A percentile compares a stretch with the other conserved stretches of the same genome.
These are phyloP conservation scores for Temnopleurus reevesii DNA, from an alignment of 53 echinoderm and acorn worm species.

Conservation along the genomic window DNA sequence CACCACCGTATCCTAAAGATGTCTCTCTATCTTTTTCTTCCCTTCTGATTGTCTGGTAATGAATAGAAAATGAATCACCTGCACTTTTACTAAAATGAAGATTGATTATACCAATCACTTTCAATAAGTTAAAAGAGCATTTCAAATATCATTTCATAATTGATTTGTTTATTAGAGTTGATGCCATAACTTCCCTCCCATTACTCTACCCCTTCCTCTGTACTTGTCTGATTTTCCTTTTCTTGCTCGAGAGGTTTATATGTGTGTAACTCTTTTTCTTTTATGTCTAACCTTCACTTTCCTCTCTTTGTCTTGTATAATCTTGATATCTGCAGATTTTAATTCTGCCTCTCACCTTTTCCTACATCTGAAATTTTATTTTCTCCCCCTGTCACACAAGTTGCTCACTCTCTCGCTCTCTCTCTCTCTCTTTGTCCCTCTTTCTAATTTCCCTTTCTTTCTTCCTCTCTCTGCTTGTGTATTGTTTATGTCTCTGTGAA, in stretches of 20 bases:
- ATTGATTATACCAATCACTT: conserved; percentile 16
- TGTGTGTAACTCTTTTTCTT: not conserved
- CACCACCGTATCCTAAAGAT: not conserved
- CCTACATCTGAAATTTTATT: too few relatives aligned
- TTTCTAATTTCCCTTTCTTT: not conserved
- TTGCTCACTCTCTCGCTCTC: not conserved
- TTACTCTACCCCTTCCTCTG: not conserved
- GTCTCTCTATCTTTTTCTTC: not conserved
- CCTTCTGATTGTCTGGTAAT: not conserved
- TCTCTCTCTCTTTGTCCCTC: not conserved
- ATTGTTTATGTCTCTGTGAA: not conserved
- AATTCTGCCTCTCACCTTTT: too few relatives aligned
- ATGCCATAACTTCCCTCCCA: not conserved
- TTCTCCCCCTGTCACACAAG: too few relatives aligned
- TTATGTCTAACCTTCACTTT: too few relatives aligned
- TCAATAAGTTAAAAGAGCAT: not conserved
- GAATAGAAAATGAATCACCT: not conserved
- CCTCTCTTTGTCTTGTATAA: too few relatives aligned
- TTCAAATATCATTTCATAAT: not conserved
- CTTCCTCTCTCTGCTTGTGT: not conserved
- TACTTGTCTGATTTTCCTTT: not conserved
- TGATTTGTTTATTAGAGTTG: not conserved
- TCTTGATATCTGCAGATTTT: too few relatives aligned
- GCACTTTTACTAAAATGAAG: conserved; percentile 11
- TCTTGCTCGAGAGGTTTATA: too few relatives aligned